These are phyloP conservation scores for Macrosteles quadrilineatus DNA, from an alignment of 1,140 invertebrate species.

Conservation along the genomic window DNA sequence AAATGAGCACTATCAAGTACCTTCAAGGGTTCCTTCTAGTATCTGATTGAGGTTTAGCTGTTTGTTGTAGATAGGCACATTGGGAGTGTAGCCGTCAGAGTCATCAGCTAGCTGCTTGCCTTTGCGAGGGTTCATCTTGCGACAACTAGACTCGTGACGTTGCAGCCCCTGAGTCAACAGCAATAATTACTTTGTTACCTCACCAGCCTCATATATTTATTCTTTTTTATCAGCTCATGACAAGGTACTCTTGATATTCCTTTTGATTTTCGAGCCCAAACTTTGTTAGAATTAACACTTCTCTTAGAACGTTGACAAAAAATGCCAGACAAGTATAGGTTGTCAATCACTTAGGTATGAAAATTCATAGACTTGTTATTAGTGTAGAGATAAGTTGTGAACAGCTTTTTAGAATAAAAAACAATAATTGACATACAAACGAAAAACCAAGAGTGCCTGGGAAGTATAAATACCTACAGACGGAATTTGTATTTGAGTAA, in stretches of 20 bases:
- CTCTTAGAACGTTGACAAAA: not conserved
- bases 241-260: not conserved
- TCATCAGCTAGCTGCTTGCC: not conserved
- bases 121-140: not conserved
- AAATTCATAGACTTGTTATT: too few species aligned
- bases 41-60: not conserved
- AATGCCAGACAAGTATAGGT: not conserved
- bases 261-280: not conserved
- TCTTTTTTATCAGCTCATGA: too few species aligned
- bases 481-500: too few species aligned
- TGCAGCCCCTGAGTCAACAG: not conserved
- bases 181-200: not conserved
- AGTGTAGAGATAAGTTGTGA: too few species aligned
- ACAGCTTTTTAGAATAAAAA: too few species aligned
- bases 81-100: not conserved
- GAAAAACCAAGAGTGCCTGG: too few species aligned
- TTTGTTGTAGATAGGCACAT: slow-evolving; percentile 13
- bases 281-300: not conserved
- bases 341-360: not conserved
- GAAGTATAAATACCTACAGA: too few species aligned
- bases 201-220: not conserved
- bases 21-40: not conserved
- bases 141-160: not conserved
- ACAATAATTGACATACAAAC: too few species aligned
- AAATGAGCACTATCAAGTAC: too few species aligned